Percentiles rank a stretch among this genome's conserved stretches.
phyloP scores from a whole-genome alignment of 2,888 invertebrate species.

The Portevinia maculata region DNA sequence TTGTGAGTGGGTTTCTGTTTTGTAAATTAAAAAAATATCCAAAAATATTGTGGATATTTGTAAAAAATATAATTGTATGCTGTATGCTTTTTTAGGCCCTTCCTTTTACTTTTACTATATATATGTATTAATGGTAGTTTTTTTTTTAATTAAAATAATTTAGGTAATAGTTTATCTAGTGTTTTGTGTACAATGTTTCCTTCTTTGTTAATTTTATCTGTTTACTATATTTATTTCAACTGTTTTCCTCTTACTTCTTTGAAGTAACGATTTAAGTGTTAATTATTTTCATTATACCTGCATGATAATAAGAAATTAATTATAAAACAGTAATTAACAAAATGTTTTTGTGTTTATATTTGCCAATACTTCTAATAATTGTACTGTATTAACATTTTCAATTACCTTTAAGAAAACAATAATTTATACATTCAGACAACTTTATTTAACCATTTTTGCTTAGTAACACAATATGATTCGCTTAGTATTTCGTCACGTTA shows the following conservation, averaged over 20 bases:
- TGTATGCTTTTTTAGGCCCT: conserved; percentile 70
- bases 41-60: conserved; percentile 32
- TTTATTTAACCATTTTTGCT: conserved; percentile 25
- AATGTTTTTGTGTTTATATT: conserved; percentile 23
- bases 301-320: conserved; percentile 36
- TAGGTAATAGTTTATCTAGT: conserved; percentile 31
- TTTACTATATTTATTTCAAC: neutral
- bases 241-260: no score
- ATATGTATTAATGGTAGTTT: conserved; percentile 2
- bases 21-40: conserved; percentile 26
- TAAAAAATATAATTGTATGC: conserved; percentile 35
- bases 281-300: conserved; percentile 21
- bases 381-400: conserved; percentile 49
- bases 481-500: no score
- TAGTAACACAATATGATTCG: conserved; percentile 38
- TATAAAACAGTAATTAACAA: conserved; percentile 10
- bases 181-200: conserved; percentile 41
- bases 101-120: conserved; percentile 69
- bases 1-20: conserved; percentile 2
- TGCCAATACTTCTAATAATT: conserved; percentile 70
- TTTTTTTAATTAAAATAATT: conserved; percentile 15
- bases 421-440: conserved; percentile 41
- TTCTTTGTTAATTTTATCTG: neutral
- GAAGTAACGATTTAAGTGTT: conserved; percentile 15
- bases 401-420: conserved; percentile 43